These are phyloP conservation scores for Nemoura dubitans DNA, from an alignment of 2,888 invertebrate genomes.

Conservation along the genomic window DNA sequence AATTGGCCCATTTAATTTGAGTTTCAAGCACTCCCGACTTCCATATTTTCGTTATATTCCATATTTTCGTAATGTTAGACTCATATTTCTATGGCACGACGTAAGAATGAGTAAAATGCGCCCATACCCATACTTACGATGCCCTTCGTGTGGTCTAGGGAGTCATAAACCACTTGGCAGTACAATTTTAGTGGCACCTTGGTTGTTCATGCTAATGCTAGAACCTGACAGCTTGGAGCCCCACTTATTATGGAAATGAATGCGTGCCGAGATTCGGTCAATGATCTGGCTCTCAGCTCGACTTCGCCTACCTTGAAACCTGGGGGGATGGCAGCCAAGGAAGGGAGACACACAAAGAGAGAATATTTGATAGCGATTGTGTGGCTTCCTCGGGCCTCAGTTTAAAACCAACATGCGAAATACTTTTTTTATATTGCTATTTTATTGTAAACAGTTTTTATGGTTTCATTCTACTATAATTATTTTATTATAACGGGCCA, in stretches of 20 bases:
- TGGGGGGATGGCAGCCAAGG: not conserved
- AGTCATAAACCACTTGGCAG: not conserved
- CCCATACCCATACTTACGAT: not conserved
- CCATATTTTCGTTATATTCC: not conserved
- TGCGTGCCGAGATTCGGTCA: constrained; percentile 20
- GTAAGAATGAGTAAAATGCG: not conserved
- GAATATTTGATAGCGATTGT: not conserved
- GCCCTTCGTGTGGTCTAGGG: not conserved
- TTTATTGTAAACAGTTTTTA: not conserved
- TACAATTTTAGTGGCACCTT: not conserved
- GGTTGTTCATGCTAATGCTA: not conserved
- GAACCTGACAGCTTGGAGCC: constrained; percentile 7
- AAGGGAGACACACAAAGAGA: not conserved
- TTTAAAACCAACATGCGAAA: not conserved
- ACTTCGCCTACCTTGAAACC: not conserved
- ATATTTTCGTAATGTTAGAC: not conserved
- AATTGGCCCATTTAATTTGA: not conserved
- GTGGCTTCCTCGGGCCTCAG: not conserved
- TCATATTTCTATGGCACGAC: not conserved
- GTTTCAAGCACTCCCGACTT: not conserved
- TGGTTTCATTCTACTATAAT: not conserved
- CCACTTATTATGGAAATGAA: constrained; percentile 23
- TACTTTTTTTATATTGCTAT: not conserved
- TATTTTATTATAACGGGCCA: not conserved
- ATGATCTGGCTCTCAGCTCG: not conserved